These are phyloP conservation scores for Spilosoma lubricipeda DNA, from an alignment of 2,888 invertebrate species.

Conservation along the genomic window DNA sequence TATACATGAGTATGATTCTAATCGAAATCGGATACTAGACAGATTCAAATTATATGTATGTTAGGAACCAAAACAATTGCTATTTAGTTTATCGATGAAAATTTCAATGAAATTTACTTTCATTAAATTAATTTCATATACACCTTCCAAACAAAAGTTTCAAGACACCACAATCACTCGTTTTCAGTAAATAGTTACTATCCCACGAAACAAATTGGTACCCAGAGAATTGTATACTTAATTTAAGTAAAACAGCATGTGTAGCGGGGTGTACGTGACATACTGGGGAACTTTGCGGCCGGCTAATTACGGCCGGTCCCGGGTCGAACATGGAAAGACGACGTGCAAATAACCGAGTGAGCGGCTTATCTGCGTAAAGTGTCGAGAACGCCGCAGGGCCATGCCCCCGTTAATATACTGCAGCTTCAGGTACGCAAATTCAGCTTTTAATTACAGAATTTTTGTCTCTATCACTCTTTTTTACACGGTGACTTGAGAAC, in stretches of 20 bases:
- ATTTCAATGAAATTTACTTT: neutral
- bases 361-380: conserved; percentile 67
- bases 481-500: neutral
- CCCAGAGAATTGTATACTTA: conserved; percentile 36
- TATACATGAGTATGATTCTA: too few species aligned
- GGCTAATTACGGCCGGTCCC: conserved; percentile 73
- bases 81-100: neutral
- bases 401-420: conserved; percentile 45
- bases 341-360: conserved; percentile 72
- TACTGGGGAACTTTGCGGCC: conserved; percentile 75
- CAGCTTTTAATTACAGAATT: conserved; percentile 17
- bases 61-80: neutral
- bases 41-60: neutral
- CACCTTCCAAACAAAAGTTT: conserved; percentile 6
- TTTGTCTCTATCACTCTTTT: neutral
- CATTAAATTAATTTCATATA: neutral
- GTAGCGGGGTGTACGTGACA: conserved; percentile 65
- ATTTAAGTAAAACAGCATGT: conserved; percentile 50
- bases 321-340: conserved; percentile 62
- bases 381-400: conserved; percentile 46
- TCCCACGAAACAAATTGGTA: conserved; percentile 50
- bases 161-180: neutral
- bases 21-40: neutral
- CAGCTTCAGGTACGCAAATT: conserved; percentile 35
- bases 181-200: conserved; percentile 27